These are phyloP conservation scores for Pocillopora meandrina DNA, from an alignment of 92 coral and sea anemone species.

Conservation along the genomic window DNA sequence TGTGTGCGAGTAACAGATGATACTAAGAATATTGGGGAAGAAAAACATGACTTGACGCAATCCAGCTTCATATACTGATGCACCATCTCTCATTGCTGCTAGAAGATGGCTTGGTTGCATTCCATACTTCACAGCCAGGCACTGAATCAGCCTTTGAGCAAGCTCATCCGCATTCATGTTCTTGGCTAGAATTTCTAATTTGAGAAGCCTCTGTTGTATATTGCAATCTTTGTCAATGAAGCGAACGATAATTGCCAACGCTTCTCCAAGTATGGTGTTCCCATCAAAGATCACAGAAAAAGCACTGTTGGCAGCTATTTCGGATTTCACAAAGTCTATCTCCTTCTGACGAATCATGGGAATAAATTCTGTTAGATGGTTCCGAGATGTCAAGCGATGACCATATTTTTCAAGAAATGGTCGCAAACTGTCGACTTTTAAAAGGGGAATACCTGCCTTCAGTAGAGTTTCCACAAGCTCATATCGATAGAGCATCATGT, in stretches of 20 bases:
- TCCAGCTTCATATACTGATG: slow-evolving; percentile 70
- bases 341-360: slow-evolving; percentile 60
- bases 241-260: slow-evolving; percentile 60
- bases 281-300: slow-evolving; percentile 72
- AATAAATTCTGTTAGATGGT: slow-evolving; percentile 61
- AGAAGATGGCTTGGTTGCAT: slow-evolving; percentile 50
- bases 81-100: slow-evolving; percentile 80
- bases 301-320: slow-evolving; percentile 34
- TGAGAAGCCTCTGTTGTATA: slow-evolving; percentile 65
- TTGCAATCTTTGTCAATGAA: slow-evolving; percentile 54
- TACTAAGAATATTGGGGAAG: not conserved
- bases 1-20: slow-evolving; percentile 60
- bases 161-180: slow-evolving; percentile 54
- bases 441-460: slow-evolving; percentile 50
- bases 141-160: slow-evolving; percentile 61
- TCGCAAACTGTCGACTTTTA: slow-evolving; percentile 63
- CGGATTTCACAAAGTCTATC: slow-evolving; percentile 36
- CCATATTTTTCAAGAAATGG: slow-evolving; percentile 67
- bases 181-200: slow-evolving; percentile 60
- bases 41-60: slow-evolving; percentile 45
- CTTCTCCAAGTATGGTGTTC: slow-evolving; percentile 70
- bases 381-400: slow-evolving; percentile 62
- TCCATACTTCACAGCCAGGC: slow-evolving; percentile 66
- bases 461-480: slow-evolving; percentile 62
- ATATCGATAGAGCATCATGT: slow-evolving; percentile 62